Conservation (phyloP, 2,113 vertebrate genomes). For the Falco punctatus region DNA sequence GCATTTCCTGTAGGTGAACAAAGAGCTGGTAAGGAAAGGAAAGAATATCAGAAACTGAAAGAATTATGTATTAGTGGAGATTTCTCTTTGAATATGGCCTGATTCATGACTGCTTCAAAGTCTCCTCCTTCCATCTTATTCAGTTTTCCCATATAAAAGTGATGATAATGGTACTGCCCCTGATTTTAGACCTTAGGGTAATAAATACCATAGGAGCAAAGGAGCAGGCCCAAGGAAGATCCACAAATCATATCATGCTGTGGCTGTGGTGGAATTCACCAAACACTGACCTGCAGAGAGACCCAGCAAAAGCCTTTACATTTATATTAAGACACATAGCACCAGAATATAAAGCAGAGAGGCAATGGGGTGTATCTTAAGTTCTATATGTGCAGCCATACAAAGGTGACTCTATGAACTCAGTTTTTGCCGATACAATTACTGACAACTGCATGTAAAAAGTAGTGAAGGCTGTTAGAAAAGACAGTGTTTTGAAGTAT, state of each 20-base stretch:
- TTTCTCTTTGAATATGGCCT: not conserved
- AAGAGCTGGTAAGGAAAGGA: not conserved
- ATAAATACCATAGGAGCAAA: not conserved
- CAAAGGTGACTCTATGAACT: fast-evolving
- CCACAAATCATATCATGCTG: not conserved
- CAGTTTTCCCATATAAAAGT: not conserved
- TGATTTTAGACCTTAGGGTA: not conserved
- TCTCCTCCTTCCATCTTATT: not conserved
- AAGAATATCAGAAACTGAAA: not conserved
- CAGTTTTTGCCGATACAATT: not conserved
- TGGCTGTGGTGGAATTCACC: not conserved
- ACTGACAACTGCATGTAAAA: not conserved
- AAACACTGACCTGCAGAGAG: not conserved
- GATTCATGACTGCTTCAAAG: not conserved
- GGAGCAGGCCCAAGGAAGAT: not conserved
- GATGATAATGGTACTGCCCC: not conserved
- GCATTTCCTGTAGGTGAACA: not conserved
- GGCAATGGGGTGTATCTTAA: not conserved
- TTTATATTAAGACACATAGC: not conserved
- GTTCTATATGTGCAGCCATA: not conserved
- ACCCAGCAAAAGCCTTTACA: not conserved
- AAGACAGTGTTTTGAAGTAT: not conserved
- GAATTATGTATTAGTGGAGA: not conserved
- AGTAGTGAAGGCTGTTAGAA: not conserved
- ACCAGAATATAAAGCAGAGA: not conserved